phyloP scores from a whole-genome alignment of 1,140 invertebrate genomes.

The Drosophila punjabiensis region DNA sequence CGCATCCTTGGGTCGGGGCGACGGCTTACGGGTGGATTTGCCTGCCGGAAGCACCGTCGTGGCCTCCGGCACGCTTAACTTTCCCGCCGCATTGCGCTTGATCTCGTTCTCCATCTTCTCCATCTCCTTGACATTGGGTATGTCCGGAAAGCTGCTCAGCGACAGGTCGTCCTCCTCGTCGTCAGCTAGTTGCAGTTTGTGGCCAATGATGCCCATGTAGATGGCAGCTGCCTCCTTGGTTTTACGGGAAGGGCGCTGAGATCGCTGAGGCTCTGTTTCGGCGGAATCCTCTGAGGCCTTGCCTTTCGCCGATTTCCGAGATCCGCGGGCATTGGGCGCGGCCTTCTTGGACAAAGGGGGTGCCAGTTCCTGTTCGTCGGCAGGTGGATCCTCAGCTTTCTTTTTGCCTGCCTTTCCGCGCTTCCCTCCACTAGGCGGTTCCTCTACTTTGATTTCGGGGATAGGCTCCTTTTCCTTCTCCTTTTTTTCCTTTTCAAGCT shows the following conservation, averaged over 20 bases:
- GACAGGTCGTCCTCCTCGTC: slow-evolving; percentile 89
- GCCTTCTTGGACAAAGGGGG: slow-evolving; percentile 62
- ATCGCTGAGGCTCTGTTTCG: slow-evolving; percentile 45
- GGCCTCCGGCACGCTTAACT: slow-evolving; percentile 43
- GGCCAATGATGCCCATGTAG: slow-evolving; percentile 91
- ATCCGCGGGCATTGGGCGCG: slow-evolving; percentile 41
- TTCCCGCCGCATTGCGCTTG: slow-evolving; percentile 86
- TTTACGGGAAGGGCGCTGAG: slow-evolving; percentile 88
- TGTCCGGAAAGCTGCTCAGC: slow-evolving; percentile 89
- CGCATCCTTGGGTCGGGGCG: slow-evolving; percentile 23
- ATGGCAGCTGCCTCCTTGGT: slow-evolving; percentile 91
- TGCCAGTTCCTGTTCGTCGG: slow-evolving; percentile 46
- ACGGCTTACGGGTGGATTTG: slow-evolving; percentile 41
- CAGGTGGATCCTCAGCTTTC: slow-evolving; percentile 45
- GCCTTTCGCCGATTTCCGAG: slow-evolving; percentile 50
- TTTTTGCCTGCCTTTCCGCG: slow-evolving; percentile 49
- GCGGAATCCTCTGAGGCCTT: slow-evolving; percentile 38
- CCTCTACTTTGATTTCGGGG: slow-evolving; percentile 25
- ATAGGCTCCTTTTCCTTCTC: slow-evolving; percentile 11
- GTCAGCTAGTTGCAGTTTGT: slow-evolving; percentile 88
- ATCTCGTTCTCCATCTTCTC: slow-evolving; percentile 88
- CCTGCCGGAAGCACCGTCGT: slow-evolving; percentile 28
- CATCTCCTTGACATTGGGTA: slow-evolving; percentile 88
- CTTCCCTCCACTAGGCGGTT: slow-evolving; percentile 26
- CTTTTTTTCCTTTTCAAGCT: slow-evolving; percentile 8